Evolutionary conservation across 2,113 vertebrate species (phyloP), one percentile per base, ranked within the genome.

Genomic region (Columba janthina): DNA sequence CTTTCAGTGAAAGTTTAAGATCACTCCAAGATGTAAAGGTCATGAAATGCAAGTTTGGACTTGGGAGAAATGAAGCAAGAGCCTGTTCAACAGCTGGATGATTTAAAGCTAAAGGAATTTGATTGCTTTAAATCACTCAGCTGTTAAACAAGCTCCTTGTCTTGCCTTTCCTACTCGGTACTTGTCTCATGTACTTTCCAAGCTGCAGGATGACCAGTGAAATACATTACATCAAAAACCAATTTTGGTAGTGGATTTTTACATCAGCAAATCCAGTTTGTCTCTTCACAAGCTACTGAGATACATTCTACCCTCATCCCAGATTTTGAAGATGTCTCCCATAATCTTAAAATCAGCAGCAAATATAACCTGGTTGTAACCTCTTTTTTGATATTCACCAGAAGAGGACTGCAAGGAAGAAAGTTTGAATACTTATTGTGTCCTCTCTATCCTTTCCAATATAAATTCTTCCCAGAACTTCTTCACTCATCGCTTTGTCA

Each of bases 81-180:
- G 80, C 66, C 78, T 83, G 61, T 88, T 76, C 78, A 90, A 75
- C 71, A 91, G 82, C 78, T 88, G 81, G 40, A 76, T 75, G 82
- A 89, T 81, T 89, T 85, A 82, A 85, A 93, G 66, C 81, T 75
- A 15, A 34, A 93, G 71, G 74, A 82, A 96, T 90, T 2, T 56
- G 70, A 91, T 71, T 71, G 88, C 88, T 95, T 90, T 69, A 90
- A 88, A 92, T 85, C 75, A 93, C 48, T 90, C 57, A 88, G 82
- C 85, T 88, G 76, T 42, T 92, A 58, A 93, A 79, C 31, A 90
- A 79, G 48, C 51, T 90, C 77, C 56, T 87, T 54, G 36, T 38
- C 38, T 38, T 38, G 38, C 38, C 38, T 38, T 38, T 38, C 38
- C 38, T 38, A 38, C 38, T 38, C 11, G 11, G 38, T 38, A 38